Evolutionary conservation across 30 jellyfish, hydroid and myxozoan genomes (phyloP).

Genomic region (Sanderia malayensis): DNA sequence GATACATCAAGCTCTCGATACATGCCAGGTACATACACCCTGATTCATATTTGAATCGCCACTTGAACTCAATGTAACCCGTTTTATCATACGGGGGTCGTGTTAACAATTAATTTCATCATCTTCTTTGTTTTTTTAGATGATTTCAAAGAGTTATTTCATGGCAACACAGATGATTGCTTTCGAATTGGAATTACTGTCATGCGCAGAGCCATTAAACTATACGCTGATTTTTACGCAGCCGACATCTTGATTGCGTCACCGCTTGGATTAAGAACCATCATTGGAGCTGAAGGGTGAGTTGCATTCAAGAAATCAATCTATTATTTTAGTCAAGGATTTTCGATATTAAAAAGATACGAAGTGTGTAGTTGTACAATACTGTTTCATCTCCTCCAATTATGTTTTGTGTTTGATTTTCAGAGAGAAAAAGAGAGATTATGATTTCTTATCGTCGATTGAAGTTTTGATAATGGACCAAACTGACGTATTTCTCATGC

Average conservation of each 20-base stretch:
- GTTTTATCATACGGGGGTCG: too few relatives aligned
- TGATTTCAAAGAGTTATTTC: constrained; percentile 89
- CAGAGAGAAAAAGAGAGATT: constrained; percentile 86
- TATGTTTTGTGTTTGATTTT: too few relatives aligned
- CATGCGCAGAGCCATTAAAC: constrained; percentile 71
- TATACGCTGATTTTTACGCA: constrained; percentile 77
- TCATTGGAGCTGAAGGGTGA: constrained; percentile 91
- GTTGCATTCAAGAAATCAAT: too few relatives aligned
- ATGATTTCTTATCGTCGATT: constrained; percentile 86
- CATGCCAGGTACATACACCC: constrained; percentile 66
- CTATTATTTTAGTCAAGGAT: too few relatives aligned
- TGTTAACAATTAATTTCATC: neutral
- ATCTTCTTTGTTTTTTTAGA: constrained; percentile 34
- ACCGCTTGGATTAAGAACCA: constrained; percentile 89
- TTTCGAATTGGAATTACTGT: constrained; percentile 86
- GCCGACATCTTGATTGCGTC: constrained; percentile 98
- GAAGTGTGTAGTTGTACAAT: too few relatives aligned
- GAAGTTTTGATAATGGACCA: constrained; percentile 88
- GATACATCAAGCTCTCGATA: constrained; percentile 52
- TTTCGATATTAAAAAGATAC: too few relatives aligned
- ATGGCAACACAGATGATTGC: constrained; percentile 94
- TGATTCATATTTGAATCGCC: too few relatives aligned
- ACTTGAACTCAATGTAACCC: too few relatives aligned
- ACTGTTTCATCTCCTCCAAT: too few relatives aligned
- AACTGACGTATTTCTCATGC: constrained; percentile 94